These are phyloP conservation scores for Nephrocerus scutellatus DNA, from an alignment of 2,888 invertebrate genomes.

Conservation along the genomic window DNA sequence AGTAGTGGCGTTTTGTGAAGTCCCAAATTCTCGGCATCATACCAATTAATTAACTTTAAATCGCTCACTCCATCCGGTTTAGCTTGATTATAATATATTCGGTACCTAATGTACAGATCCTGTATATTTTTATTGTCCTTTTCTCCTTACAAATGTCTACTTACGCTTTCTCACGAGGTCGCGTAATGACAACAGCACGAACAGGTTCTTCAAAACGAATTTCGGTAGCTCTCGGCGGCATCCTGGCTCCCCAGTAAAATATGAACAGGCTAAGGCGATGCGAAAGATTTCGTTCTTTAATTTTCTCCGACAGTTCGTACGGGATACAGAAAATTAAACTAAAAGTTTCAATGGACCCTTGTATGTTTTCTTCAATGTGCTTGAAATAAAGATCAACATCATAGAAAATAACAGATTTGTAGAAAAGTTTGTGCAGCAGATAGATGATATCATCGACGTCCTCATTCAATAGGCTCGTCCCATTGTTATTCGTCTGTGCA, in stretches of 20 bases:
- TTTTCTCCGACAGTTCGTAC: conserved; percentile 30
- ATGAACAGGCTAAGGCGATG: conserved; percentile 52
- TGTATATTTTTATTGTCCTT: not conserved
- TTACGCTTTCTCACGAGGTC: conserved; percentile 42
- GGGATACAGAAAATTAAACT: conserved; percentile 42
- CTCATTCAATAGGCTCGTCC: too few species aligned
- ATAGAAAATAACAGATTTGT: conserved; percentile 40
- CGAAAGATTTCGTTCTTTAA: conserved; percentile 34
- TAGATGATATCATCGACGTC: conserved; percentile 41
- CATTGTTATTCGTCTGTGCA: too few species aligned
- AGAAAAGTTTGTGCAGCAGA: conserved; percentile 35
- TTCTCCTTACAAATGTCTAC: conserved; percentile 4
- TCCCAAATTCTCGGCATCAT: conserved; percentile 53
- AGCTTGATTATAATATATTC: conserved; percentile 68
- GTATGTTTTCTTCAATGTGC: conserved; percentile 37
- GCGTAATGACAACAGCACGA: conserved; percentile 60
- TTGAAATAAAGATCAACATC: conserved; percentile 37
- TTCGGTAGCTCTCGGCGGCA: conserved; percentile 44
- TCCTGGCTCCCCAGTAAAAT: conserved; percentile 59
- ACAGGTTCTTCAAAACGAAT: conserved; percentile 43
- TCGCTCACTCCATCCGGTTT: conserved; percentile 54
- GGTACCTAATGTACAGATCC: conserved; percentile 49
- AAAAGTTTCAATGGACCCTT: conserved; percentile 40
- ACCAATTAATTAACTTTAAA: conserved; percentile 65
- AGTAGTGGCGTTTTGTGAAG: conserved; percentile 62